Evolutionary conservation across 2,888 invertebrate genomes (phyloP).

Genomic region (Prionchulus punctatus): DNA sequence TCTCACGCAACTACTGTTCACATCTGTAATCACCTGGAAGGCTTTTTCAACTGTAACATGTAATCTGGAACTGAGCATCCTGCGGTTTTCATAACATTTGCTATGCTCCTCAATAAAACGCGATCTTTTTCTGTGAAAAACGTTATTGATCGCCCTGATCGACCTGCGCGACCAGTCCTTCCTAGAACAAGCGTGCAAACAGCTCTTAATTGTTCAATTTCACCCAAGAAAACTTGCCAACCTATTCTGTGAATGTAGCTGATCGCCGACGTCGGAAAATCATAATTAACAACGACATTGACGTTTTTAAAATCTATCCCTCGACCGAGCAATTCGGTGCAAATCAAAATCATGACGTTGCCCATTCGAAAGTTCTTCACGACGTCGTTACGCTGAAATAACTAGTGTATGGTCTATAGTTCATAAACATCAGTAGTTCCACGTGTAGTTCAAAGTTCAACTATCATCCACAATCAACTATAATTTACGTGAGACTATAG

Average conservation of each 20-base stretch:
- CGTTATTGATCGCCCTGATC: constrained; percentile 69
- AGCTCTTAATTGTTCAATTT: neutral
- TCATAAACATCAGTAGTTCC: no score
- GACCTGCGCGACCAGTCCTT: constrained; percentile 81
- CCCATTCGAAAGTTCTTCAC: constrained; percentile 77
- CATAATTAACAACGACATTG: constrained; percentile 88
- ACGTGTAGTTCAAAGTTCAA: no score
- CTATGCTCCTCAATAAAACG: constrained; percentile 69
- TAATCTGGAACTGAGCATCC: constrained; percentile 82
- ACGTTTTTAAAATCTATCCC: constrained; percentile 94
- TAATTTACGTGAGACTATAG: no score
- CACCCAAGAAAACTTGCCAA: constrained; percentile 5
- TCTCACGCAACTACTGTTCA: no score
- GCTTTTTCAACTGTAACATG: constrained; percentile 48
- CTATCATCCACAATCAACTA: no score
- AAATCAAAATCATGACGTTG: constrained; percentile 83
- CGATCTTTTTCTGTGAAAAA: constrained; percentile 82
- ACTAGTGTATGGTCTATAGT: no score
- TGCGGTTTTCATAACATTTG: constrained; percentile 69
- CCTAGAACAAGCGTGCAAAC: constrained; percentile 40
- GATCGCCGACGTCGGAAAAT: constrained; percentile 76
- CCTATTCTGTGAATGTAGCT: constrained; percentile 75
- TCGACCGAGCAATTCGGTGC: constrained; percentile 87
- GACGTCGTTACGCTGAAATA: constrained; percentile 65
- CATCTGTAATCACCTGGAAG: constrained; percentile 34